A percentile compares a stretch with the other conserved stretches of the same genome.
These are phyloP conservation scores for Myripristis murdjan DNA, from an alignment of 2,797 vertebrate species.

Conservation along the genomic window DNA sequence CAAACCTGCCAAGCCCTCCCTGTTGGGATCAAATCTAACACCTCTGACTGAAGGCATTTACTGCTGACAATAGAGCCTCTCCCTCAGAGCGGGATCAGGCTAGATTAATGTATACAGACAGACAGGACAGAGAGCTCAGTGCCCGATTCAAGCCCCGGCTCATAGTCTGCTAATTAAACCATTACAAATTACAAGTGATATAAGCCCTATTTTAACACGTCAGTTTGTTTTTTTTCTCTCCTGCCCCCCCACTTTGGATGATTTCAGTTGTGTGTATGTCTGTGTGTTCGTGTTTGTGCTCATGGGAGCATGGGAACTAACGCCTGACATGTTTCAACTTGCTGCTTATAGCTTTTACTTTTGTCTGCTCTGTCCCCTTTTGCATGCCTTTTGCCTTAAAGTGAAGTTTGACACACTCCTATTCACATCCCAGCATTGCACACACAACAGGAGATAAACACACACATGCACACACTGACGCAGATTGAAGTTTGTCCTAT, in stretches of 20 bases:
- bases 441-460: constrained; percentile 16
- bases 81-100: constrained; percentile 73
- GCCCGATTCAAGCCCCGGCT: constrained; percentile 63
- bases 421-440: constrained; percentile 36
- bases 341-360: constrained; percentile 71
- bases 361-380: constrained; percentile 54
- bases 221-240: constrained; percentile 56
- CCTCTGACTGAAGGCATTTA: constrained; percentile 82
- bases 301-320: constrained; percentile 65
- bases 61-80: constrained; percentile 79
- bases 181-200: constrained; percentile 78
- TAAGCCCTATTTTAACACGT: constrained; percentile 67
- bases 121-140: constrained; percentile 57
- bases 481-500: constrained; percentile 19
- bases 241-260: constrained; percentile 36
- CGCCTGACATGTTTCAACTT: constrained; percentile 71
- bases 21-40: constrained; percentile 76
- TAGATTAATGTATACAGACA: constrained; percentile 69
- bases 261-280: constrained; percentile 47
- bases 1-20: constrained; percentile 80
- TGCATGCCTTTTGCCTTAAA: constrained; percentile 60
- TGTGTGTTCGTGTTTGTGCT: constrained; percentile 21
- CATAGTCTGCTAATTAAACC: constrained; percentile 78
- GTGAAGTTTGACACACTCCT: constrained; percentile 59
- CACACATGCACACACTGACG: background rate